Evolutionary conservation across 35 echinoderm and acorn worm species (phyloP), one percentile per base, ranked within the genome.

Genomic region (Stichopus chloronotus): DNA sequence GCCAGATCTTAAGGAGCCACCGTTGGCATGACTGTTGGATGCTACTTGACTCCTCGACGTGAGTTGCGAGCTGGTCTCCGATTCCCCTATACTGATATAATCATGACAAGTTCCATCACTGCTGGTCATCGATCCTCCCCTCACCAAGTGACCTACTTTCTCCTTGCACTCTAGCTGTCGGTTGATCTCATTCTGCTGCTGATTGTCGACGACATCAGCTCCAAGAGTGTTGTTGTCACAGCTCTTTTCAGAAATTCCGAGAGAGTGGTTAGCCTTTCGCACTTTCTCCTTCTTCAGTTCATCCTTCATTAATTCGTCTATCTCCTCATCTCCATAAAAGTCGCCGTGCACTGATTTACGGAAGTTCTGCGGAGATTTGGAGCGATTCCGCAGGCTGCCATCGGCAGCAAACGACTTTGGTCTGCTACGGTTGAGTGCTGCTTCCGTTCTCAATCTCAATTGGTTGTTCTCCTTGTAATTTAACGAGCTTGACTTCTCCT

Each of bases 261-360:
- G 69, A 24, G 92, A 86, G 25, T 53, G 56, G 12, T 78, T 78
- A 25, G 65, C 91, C 81, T 58, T 95, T 59, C 76, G 76, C 22
- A 84, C 87, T 90, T 96, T 96, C 78, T 95, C 91, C 58, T 94
- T 94, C 77, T 96, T 91, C 24, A 95, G 74, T 74, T 94, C 93
- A 58, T 96, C 90, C 65, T 92, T 91, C 90, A 95, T 92, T 63
- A 94, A 71, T 53, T 94, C 87, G 72, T 98, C 92, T 56, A 95
- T 97, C 91, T 97, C 96, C 61, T 97, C 94, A 90, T 97, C 95
- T 52, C 84, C 91, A 92, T 97, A 97, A 79, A 87, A 97, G 20
- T 92, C 84, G 56, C 94, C 96, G 79, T 93, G 94, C 6, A 91
- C 71, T 59, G 90, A 79, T 91, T 91, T 91, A 58, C 90, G 90